Evolutionary conservation across 2,113 vertebrate species (phyloP), one percentile per base, ranked within the genome.

Genomic region (Anguilla rostrata): DNA sequence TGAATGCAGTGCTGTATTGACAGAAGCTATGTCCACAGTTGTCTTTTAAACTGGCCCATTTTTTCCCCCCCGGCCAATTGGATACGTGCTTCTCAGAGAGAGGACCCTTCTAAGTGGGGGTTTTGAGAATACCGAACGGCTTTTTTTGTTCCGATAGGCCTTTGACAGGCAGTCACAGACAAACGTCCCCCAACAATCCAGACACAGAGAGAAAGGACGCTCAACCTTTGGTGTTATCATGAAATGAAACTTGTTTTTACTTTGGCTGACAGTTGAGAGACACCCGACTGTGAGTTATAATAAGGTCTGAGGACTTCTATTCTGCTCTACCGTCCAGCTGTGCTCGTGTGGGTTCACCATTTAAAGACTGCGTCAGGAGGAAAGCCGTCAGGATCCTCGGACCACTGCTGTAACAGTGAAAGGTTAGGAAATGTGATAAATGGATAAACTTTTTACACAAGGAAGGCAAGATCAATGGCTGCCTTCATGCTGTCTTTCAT

Each of bases 251-350:
- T 29, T 41, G 46, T 22, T 75, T 8, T 81, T 53, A 56, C 20
- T 26, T 49, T 39, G 78, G 57, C 40, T 11, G 26, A 60, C 56
- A 88, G 86, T 81, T 43, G 83, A 81, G 82, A 87, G 87, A 82
- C 78, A 63, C 71, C 66, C 29, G 16, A 75, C 84, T 85, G 82
- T 29, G 81, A 63, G 83, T 56, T 85, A 82, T 81, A 89, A 89
- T 83, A 86, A 40, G 57, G 56, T 78, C 49, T 85, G 57, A 20
- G 71, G 20, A 7, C 29, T 46, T 71, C 86, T 3, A 88, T 87
- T 57, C 86, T 60, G 22, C n/a, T n/a, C 49, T 15, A 16, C 60
- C 63, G 63, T 84, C 80, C 39, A 43, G 79, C 41, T 89, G 84
- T 46, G 40, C 29, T 86, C 84, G 66, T 49, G 22, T 78, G 57